phyloP scores from a whole-genome alignment of 1,140 invertebrate genomes.

The Rhyacophila brunnea region DNA sequence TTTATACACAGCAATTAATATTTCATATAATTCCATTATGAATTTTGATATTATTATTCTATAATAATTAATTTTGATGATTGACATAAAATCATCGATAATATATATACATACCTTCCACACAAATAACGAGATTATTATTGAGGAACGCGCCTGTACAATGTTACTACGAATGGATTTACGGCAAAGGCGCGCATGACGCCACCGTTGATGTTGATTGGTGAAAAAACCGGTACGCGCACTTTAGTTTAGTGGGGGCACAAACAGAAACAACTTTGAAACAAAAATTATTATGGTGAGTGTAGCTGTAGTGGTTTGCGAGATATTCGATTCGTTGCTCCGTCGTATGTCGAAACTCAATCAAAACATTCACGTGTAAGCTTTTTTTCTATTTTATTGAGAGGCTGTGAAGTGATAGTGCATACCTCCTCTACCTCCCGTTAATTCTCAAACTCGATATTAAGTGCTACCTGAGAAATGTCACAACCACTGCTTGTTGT shows the following conservation, averaged over 20 bases:
- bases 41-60: too few species aligned
- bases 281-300: constrained; percentile 26
- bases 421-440: not conserved
- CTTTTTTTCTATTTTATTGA: constrained; percentile 1
- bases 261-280: constrained; percentile 16
- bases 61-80: too few species aligned
- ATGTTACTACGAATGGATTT: not conserved
- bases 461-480: constrained; percentile 19
- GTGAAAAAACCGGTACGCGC: constrained; percentile 31
- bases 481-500: constrained; percentile 16
- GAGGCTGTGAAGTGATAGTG: constrained; percentile 5
- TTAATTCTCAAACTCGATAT: constrained; percentile 6
- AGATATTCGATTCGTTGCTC: constrained; percentile 8
- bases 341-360: constrained; percentile 16
- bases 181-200: constrained; percentile 21
- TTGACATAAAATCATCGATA: too few species aligned
- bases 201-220: constrained; percentile 30
- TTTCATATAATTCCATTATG: too few species aligned
- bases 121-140: too few species aligned
- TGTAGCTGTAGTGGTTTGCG: constrained; percentile 19
- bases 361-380: constrained; percentile 25
- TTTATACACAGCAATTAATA: too few species aligned
- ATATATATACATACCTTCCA: too few species aligned
- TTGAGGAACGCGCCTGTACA: too few species aligned
- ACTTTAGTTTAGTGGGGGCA: constrained; percentile 18